These are phyloP conservation scores for Nymphalis io DNA, from an alignment of 1,140 invertebrate species.

Conservation along the genomic window DNA sequence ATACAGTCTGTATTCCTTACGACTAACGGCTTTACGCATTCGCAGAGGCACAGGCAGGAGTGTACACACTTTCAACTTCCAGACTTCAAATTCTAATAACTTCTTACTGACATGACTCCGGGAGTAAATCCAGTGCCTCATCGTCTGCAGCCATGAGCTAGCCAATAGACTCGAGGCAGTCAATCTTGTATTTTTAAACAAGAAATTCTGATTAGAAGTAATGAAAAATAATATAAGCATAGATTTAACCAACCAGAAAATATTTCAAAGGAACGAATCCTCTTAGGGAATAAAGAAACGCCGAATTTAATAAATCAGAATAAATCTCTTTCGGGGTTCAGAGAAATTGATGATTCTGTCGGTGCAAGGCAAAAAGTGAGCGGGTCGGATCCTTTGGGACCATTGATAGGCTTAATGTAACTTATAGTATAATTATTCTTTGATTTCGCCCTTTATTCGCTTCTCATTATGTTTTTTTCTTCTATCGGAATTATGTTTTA, in stretches of 20 bases:
- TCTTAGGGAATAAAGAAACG: slow-evolving; percentile 23
- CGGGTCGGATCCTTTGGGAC: neutral
- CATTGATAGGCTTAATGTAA: slow-evolving; percentile 2
- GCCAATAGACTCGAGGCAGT: too few species aligned
- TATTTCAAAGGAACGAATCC: slow-evolving; percentile 23
- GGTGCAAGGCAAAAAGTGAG: slow-evolving; percentile 24
- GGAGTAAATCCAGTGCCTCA: too few species aligned
- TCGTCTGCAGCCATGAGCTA: too few species aligned
- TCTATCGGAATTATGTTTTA: neutral
- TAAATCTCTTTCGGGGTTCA: slow-evolving; percentile 20
- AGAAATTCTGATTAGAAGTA: neutral
- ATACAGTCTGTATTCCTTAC: too few species aligned
- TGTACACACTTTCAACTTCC: neutral
- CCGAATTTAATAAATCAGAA: slow-evolving; percentile 36
- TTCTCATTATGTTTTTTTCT: neutral
- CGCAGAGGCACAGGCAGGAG: too few species aligned
- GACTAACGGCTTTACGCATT: too few species aligned
- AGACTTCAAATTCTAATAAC: too few species aligned
- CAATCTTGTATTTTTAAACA: neutral
- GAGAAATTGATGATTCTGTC: slow-evolving; percentile 31
- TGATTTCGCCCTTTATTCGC: neutral
- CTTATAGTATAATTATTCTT: slow-evolving; percentile 2
- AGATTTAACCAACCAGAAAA: slow-evolving; percentile 1
- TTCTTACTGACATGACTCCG: too few species aligned
- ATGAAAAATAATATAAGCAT: neutral